A percentile compares a stretch with the other conserved stretches of the same genome.
phyloP scores from a whole-genome alignment of 2,888 invertebrate genomes.

The Ischnus inquisitorius region DNA sequence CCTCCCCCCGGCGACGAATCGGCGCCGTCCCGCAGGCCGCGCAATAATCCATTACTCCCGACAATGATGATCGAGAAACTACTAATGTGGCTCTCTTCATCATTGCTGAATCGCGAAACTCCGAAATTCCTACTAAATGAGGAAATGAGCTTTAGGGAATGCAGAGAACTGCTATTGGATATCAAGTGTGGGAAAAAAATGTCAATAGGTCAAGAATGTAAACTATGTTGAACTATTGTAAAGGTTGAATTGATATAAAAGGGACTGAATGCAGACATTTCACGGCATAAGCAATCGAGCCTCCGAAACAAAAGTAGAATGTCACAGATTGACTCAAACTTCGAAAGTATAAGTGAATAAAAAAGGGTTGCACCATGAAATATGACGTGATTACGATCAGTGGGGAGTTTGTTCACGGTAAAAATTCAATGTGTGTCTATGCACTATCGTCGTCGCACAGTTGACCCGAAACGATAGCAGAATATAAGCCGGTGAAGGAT shows the following conservation, averaged over 20 bases:
- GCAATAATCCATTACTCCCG: constrained; percentile 38
- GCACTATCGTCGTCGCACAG: background rate
- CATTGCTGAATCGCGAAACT: background rate
- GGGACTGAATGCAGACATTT: too few species aligned
- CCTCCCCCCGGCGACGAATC: constrained; percentile 15
- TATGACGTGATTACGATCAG: background rate
- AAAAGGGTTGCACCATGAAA: background rate
- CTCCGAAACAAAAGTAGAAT: too few species aligned
- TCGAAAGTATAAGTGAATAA: background rate
- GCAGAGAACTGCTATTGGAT: too few species aligned
- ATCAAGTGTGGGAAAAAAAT: too few species aligned
- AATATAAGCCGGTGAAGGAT: constrained; percentile 37
- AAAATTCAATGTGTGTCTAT: background rate
- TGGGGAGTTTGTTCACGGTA: background rate
- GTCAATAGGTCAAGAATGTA: too few species aligned
- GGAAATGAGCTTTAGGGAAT: too few species aligned
- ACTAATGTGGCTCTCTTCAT: background rate
- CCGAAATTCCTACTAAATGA: background rate
- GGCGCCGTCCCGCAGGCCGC: constrained; percentile 7
- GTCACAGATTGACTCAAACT: background rate
- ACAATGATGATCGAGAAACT: constrained; percentile 3
- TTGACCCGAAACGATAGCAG: background rate
- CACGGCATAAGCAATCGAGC: too few species aligned
- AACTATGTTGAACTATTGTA: too few species aligned
- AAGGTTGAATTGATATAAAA: too few species aligned